Evolutionary conservation across 2,888 invertebrate genomes (phyloP), one percentile per base, ranked within the genome.

Genomic region (Lasioglossum villosulum): DNA sequence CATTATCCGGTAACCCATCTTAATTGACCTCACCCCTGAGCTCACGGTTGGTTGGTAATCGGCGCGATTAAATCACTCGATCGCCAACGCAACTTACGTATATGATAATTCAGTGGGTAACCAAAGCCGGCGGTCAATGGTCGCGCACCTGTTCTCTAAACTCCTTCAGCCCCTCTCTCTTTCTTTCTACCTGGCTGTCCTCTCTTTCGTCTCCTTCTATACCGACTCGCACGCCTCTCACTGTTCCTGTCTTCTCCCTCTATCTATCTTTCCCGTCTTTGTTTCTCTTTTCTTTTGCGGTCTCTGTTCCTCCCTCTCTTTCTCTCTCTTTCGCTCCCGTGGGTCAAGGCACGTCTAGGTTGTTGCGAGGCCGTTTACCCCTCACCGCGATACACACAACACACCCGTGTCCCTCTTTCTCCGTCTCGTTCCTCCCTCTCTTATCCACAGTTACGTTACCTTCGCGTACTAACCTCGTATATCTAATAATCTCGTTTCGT

Each of bases 271-370:
- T 84, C 91, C n/a, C 42, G n/a, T n/a, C n/a, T n/a, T 56, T 48
- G 19, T 48, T 23, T 48, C 48, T 48, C 48, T 23, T 48, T 48
- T 48, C 48, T 48, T 48, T 59, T 4, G n/a, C 27, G 14, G 14
- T n/a, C 59, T 59, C 27, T 27, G 27, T 59, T 4, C 27, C 56
- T 4, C 56, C 4, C 14, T 27, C 59, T 12, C n/a, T 27, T 27
- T 59, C 59, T 8, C 27, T 27, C 59, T 59, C 72, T 80, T 75
- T 81, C 80, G 83, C 75, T 83, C 82, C 84, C 91, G 87, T 92
- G 92, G 94, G 94, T 94, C 94, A 94, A 94, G 94, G 93, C 92
- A 93, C 94, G 94, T 93, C 94, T 94, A 94, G 94, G 94, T 87
- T 94, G 94, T 94, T 91, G 88, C 91, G 92, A 94, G 94, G 94